phyloP scores from a whole-genome alignment of 2,113 vertebrate species.

The Onychostoma macrolepis region DNA sequence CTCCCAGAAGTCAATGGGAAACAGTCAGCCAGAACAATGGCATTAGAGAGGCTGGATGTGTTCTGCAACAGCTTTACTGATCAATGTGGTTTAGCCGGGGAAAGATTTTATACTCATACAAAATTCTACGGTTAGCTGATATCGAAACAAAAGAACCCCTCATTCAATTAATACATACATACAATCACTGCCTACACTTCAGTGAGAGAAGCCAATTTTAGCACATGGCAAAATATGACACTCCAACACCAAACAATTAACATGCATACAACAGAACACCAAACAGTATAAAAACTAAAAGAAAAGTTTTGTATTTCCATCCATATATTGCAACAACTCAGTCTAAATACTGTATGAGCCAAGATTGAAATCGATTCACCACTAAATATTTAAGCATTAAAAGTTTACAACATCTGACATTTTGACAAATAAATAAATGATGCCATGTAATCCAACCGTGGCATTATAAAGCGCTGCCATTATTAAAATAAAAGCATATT shows the following conservation, averaged over 20 bases:
- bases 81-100: slow-evolving; percentile 36
- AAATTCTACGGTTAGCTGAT: not conserved
- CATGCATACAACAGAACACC: not conserved
- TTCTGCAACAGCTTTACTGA: slow-evolving; percentile 36
- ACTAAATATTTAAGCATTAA: slow-evolving; percentile 61
- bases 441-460: slow-evolving; percentile 54
- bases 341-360: slow-evolving; percentile 55
- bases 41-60: slow-evolving; percentile 30
- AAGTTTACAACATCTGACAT: slow-evolving; percentile 67
- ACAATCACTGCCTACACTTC: not conserved
- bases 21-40: slow-evolving; percentile 63
- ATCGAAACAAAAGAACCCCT: not conserved
- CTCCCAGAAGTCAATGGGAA: slow-evolving; percentile 60
- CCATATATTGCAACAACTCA: not conserved
- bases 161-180: not conserved
- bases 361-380: slow-evolving; percentile 51
- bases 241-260: not conserved
- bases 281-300: not conserved
- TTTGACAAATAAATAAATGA: slow-evolving; percentile 77
- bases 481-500: slow-evolving; percentile 70
- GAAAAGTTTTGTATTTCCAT: not conserved
- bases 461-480: slow-evolving; percentile 65
- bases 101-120: not conserved
- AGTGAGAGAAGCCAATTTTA: not conserved
- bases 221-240: not conserved